phyloP scores from a whole-genome alignment of 2,888 invertebrate genomes.

The Clanis bilineata region DNA sequence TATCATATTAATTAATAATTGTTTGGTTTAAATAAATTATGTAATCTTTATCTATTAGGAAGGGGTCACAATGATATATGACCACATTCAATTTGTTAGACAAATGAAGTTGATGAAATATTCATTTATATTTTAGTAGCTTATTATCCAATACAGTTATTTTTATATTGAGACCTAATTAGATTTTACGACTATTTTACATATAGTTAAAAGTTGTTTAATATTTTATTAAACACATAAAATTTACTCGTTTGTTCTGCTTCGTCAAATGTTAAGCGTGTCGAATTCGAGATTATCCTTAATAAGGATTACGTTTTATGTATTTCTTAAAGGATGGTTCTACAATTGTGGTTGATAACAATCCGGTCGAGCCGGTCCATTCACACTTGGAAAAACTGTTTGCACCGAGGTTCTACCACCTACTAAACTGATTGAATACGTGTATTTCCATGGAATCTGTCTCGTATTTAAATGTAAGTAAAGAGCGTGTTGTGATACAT shows the following conservation, averaged over 20 bases:
- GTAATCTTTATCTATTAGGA: background rate
- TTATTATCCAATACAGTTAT: conserved; percentile 1
- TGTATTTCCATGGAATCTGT: too few relatives aligned
- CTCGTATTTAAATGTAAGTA: too few relatives aligned
- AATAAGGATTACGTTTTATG: background rate
- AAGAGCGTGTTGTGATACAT: too few relatives aligned
- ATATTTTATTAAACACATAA: background rate
- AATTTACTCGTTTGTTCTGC: background rate
- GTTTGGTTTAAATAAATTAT: conserved; percentile 1
- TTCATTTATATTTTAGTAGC: background rate
- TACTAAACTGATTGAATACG: too few relatives aligned
- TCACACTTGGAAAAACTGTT: too few relatives aligned
- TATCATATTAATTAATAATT: conserved; percentile 12
- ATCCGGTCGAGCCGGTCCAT: too few relatives aligned
- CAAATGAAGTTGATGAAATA: background rate
- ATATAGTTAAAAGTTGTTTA: background rate
- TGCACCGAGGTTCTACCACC: too few relatives aligned
- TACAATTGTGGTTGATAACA: too few relatives aligned
- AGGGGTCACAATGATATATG: conserved; percentile 7
- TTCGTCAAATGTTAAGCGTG: background rate
- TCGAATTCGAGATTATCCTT: background rate
- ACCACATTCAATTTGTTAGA: background rate
- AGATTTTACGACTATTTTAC: conserved; percentile 1
- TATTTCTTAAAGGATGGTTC: background rate
- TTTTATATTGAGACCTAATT: conserved; percentile 5